phyloP scores from a whole-genome alignment of 2,797 vertebrate species.

The Oreochromis grahami region DNA sequence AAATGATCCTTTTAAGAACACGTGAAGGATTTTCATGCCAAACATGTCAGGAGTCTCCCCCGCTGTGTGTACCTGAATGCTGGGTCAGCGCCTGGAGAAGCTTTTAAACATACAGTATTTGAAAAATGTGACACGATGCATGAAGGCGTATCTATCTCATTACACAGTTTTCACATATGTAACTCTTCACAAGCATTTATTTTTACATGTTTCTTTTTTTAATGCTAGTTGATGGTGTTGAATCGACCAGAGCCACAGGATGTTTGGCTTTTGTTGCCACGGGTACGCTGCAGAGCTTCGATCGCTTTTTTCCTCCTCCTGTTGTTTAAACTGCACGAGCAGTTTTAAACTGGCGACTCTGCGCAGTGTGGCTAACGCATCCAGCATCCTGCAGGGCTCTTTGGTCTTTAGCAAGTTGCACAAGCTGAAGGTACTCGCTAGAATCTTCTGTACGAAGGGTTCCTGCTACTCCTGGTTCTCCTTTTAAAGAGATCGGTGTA shows the following conservation, averaged over 20 bases:
- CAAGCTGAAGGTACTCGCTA: constrained; percentile 61
- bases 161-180: constrained; percentile 1
- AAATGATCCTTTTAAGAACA: not conserved
- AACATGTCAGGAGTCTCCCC: not conserved
- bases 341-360: not conserved
- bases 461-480: constrained; percentile 27
- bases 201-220: not conserved
- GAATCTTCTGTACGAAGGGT: not conserved
- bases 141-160: constrained; percentile 20
- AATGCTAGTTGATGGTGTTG: not conserved
- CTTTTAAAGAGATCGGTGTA: not conserved
- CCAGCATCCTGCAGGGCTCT: not conserved
- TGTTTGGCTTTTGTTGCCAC: constrained; percentile 6
- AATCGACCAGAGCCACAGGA: not conserved
- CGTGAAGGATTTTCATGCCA: not conserved
- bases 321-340: not conserved
- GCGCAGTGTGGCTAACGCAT: not conserved
- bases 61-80: not conserved
- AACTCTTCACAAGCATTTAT: constrained; percentile 23
- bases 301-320: not conserved
- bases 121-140: constrained; percentile 2
- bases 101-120: not conserved
- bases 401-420: constrained; percentile 31
- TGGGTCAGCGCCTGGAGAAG: not conserved
- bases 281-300: not conserved